Conservation (phyloP, 1,140 invertebrate genomes). For the Penaeus indicus region DNA sequence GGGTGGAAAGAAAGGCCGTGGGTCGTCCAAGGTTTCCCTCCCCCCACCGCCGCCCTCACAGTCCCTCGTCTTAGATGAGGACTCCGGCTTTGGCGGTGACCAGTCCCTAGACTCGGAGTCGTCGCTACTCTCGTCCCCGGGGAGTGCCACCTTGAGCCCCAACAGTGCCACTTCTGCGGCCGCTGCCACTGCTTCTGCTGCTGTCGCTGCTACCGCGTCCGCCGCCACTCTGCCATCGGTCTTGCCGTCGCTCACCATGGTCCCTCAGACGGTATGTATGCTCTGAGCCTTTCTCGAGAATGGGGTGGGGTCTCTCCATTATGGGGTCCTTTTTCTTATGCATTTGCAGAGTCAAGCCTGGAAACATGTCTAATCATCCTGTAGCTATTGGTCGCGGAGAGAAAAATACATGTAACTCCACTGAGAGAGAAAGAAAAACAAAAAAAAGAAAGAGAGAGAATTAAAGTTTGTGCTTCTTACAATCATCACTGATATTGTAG, state of each 20-base stretch:
- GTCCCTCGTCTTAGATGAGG: slow-evolving; percentile 55
- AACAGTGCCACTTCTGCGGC: not conserved
- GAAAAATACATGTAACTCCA: not conserved
- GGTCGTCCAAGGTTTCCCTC: slow-evolving; percentile 25
- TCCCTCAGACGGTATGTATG: slow-evolving; percentile 53
- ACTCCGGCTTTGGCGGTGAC: slow-evolving; percentile 59
- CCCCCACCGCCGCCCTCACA: slow-evolving; percentile 37
- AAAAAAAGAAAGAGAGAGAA: slow-evolving; percentile 18
- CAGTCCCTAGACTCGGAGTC: slow-evolving; percentile 52
- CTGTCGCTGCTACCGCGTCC: not conserved
- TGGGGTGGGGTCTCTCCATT: not conserved
- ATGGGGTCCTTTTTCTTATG: slow-evolving; percentile 15
- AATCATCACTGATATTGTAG: slow-evolving; percentile 45
- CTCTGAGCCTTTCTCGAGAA: not conserved
- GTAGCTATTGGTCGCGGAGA: not conserved
- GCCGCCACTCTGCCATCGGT: slow-evolving; percentile 23
- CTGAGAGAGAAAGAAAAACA: slow-evolving; percentile 16
- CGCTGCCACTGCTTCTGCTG: not conserved
- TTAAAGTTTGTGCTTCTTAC: slow-evolving; percentile 46
- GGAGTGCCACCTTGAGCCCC: not conserved
- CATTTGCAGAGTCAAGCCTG: slow-evolving; percentile 17
- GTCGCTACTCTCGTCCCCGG: slow-evolving; percentile 12
- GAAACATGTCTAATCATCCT: not conserved
- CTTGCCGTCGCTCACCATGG: slow-evolving; percentile 47
- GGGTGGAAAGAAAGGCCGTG: slow-evolving; percentile 42